Percentiles rank a stretch among this genome's conserved stretches.
Conservation (phyloP, 2,797 vertebrate genomes). For the Setipinna tenuifilis region DNA sequence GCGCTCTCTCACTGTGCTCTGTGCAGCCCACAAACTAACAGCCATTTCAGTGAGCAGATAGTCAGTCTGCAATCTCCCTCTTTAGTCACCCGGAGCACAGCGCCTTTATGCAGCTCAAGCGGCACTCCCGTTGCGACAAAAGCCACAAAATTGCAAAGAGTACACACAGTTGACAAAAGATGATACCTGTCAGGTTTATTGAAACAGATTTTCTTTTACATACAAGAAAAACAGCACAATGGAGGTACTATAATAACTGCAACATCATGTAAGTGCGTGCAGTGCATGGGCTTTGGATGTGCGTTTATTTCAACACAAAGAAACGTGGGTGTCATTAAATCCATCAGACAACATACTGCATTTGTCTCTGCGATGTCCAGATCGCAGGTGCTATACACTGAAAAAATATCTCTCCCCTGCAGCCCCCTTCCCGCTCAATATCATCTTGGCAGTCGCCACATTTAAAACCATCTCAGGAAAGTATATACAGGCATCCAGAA, state of each 20-base stretch:
- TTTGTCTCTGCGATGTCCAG: constrained; percentile 24
- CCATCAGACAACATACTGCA: constrained; percentile 2
- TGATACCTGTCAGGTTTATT: constrained; percentile 45
- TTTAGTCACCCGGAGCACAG: neutral
- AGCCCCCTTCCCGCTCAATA: neutral
- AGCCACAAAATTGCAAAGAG: constrained; percentile 1
- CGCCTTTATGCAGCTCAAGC: neutral
- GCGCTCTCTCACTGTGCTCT: neutral
- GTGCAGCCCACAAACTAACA: neutral
- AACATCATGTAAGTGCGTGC: constrained; percentile 42
- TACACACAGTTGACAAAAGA: neutral
- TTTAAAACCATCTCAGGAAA: neutral
- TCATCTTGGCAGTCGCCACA: neutral
- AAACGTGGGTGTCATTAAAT: neutral
- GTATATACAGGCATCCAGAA: neutral
- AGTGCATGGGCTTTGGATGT: constrained; percentile 37
- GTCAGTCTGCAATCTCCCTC: neutral
- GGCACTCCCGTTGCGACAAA: neutral
- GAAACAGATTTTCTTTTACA: constrained; percentile 40
- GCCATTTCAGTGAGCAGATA: constrained; percentile 8
- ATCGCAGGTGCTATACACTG: constrained; percentile 39
- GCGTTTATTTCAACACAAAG: constrained; percentile 28
- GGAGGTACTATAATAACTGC: constrained; percentile 40
- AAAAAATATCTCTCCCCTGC: constrained; percentile 28
- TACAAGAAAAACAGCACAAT: constrained; percentile 44